phyloP scores from a whole-genome alignment of 2,797 vertebrate genomes.

The Cheracebus regulus region DNA sequence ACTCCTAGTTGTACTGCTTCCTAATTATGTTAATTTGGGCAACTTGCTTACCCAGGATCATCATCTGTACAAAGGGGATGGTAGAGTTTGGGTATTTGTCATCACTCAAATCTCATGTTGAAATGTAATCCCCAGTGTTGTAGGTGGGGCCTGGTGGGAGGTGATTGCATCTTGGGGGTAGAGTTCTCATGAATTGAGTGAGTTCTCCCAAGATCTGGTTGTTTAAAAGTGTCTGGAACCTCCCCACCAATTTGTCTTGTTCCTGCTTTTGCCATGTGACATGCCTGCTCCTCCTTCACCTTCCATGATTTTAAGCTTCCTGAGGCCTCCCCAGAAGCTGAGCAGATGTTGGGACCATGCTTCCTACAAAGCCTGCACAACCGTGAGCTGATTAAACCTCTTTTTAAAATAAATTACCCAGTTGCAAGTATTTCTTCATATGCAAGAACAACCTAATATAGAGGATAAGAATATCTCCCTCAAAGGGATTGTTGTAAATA shows the following conservation, averaged over 20 bases:
- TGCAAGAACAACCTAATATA: neutral
- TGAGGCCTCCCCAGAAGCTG: neutral
- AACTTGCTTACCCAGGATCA: neutral
- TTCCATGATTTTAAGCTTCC: neutral
- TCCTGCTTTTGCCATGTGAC: neutral
- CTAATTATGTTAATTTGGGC: neutral
- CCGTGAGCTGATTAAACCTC: neutral
- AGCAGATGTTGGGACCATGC: neutral
- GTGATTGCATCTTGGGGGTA: neutral
- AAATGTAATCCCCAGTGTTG: neutral
- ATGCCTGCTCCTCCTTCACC: neutral
- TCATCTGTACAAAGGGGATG: neutral
- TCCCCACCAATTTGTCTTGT: neutral
- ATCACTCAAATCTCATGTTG: neutral
- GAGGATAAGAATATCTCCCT: neutral
- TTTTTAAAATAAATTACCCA: neutral
- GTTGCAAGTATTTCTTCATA: neutral
- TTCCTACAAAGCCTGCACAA: neutral
- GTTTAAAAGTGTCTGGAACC: neutral
- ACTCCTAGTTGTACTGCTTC: neutral
- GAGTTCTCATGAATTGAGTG: neutral
- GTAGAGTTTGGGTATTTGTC: neutral
- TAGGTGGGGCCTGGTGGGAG: neutral
- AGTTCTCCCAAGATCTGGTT: neutral
- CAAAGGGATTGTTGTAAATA: neutral